Percentiles rank a stretch among this genome's conserved stretches.
Conservation (phyloP, 2,797 vertebrate species). For the Buceros bicornis region DNA sequence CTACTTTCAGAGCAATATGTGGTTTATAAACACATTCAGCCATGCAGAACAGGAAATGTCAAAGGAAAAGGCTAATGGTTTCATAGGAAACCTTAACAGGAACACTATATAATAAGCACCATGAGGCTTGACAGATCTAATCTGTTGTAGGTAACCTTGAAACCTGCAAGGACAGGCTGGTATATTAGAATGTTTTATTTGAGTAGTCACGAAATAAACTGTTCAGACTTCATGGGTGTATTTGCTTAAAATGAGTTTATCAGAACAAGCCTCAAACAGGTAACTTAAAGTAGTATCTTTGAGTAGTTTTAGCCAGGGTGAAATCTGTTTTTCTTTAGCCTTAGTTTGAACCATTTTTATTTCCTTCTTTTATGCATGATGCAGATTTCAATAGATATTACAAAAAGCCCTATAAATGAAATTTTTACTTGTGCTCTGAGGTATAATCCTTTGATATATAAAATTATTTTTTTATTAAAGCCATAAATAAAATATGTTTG, state of each 20-base stretch:
- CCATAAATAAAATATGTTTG: neutral
- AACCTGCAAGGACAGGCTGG: conserved; percentile 54
- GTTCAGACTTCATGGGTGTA: neutral
- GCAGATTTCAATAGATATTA: neutral
- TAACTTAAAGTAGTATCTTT: neutral
- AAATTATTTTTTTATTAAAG: neutral
- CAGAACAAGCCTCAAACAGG: neutral
- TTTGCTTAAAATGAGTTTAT: conserved; percentile 33
- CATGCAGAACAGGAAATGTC: conserved; percentile 74
- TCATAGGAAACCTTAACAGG: conserved; percentile 62
- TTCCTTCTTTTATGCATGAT: neutral
- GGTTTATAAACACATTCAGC: conserved; percentile 60
- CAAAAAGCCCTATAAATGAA: neutral
- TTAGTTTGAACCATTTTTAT: neutral
- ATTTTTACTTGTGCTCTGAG: conserved; percentile 20
- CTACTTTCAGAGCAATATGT: conserved; percentile 54
- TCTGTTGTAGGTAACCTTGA: conserved; percentile 66
- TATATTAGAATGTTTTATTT: conserved; percentile 23
- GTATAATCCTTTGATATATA: neutral
- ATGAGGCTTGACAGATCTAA: conserved; percentile 66
- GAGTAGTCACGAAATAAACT: conserved; percentile 35
- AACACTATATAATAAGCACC: conserved; percentile 52
- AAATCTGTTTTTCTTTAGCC: neutral
- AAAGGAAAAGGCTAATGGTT: conserved; percentile 72
- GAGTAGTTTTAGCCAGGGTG: neutral